Evolutionary conservation across 2,888 invertebrate species (phyloP).

Genomic region (Dasypogon diadema): DNA sequence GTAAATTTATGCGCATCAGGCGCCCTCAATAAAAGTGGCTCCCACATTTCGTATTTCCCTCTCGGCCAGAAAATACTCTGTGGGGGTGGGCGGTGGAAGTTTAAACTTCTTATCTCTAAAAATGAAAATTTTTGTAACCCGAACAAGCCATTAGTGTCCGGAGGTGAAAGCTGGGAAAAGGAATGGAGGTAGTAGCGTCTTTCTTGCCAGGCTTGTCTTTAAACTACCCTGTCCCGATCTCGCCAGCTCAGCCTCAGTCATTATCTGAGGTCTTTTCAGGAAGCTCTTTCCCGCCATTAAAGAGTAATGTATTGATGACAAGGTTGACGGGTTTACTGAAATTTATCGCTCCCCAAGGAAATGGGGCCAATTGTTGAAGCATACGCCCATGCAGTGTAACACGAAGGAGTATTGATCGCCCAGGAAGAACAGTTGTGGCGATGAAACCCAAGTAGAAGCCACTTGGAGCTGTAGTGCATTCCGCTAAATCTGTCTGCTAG

Average conservation of each 20-base stretch:
- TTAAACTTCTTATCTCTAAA: slow-evolving; percentile 38
- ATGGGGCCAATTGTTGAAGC: slow-evolving; percentile 34
- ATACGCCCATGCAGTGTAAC: neutral
- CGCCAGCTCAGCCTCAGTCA: slow-evolving; percentile 34
- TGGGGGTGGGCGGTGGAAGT: neutral
- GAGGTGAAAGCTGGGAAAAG: slow-evolving; percentile 4
- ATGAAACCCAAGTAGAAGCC: neutral
- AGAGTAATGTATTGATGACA: slow-evolving; percentile 54
- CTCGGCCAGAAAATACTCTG: neutral
- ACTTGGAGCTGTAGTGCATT: neutral
- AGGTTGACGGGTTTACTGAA: slow-evolving; percentile 51
- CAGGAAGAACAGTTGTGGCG: neutral
- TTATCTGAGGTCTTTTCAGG: slow-evolving; percentile 28
- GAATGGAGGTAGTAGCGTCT: neutral
- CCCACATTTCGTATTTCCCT: neutral
- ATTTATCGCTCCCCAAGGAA: slow-evolving; percentile 48
- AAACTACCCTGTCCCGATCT: slow-evolving; percentile 17
- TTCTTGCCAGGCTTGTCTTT: neutral
- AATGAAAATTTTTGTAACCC: slow-evolving; percentile 42
- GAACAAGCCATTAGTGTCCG: slow-evolving; percentile 6
- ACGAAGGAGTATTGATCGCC: neutral
- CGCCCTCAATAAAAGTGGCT: slow-evolving; percentile 17
- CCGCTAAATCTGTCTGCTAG: neutral
- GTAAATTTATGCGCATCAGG: slow-evolving; percentile 35
- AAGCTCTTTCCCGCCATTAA: slow-evolving; percentile 37